Conservation (phyloP, 2,797 vertebrate species). For the Bovichtus variegatus region DNA sequence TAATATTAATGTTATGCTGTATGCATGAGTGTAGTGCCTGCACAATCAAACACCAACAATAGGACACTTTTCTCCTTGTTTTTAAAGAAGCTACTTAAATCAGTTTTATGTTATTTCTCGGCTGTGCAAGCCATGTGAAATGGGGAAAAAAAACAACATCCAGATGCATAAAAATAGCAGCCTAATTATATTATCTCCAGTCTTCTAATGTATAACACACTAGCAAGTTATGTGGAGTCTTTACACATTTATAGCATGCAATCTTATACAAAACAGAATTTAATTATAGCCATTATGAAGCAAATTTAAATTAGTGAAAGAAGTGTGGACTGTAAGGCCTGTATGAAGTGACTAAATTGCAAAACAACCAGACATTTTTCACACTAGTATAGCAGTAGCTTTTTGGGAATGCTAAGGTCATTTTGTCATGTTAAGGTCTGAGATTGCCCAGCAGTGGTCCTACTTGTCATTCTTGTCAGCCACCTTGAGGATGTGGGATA, state of each 20-base stretch:
- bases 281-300: conserved; percentile 11
- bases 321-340: background rate
- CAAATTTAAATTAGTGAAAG: conserved; percentile 14
- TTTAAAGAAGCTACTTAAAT: conserved; percentile 28
- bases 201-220: conserved; percentile 31
- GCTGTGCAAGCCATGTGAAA: conserved; percentile 10
- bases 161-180: conserved; percentile 26
- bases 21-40: background rate
- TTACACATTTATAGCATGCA: background rate
- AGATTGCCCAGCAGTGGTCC: conserved; percentile 73
- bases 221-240: conserved; percentile 21
- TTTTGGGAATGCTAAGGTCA: conserved; percentile 61
- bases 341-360: conserved; percentile 16
- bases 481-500: conserved; percentile 81
- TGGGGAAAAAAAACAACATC: conserved; percentile 13
- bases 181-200: conserved; percentile 15
- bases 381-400: conserved; percentile 11
- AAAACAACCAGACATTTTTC: conserved; percentile 46
- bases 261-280: conserved; percentile 9
- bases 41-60: background rate
- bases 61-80: conserved; percentile 10
- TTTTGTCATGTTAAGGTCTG: conserved; percentile 68
- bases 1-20: conserved; percentile 16
- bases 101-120: conserved; percentile 15
- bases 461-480: conserved; percentile 79